These are phyloP conservation scores for Lerista edwardsae DNA, from an alignment of 2,797 vertebrate genomes.

Conservation along the genomic window DNA sequence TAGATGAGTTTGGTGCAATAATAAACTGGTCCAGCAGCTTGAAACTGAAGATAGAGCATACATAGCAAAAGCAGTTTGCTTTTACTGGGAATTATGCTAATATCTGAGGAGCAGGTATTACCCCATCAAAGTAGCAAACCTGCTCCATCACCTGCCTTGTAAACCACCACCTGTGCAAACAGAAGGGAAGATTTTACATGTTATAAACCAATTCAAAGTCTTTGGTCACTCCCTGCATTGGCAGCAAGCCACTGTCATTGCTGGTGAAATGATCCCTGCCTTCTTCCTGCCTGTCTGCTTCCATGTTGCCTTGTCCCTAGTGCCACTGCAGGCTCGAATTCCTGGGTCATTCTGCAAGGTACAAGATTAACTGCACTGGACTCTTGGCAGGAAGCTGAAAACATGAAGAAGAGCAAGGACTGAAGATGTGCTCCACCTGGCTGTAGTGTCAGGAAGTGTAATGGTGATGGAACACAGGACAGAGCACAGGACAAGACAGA, in stretches of 20 bases:
- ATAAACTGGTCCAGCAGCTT: conserved; percentile 18
- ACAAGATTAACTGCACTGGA: no score
- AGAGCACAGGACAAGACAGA: not conserved
- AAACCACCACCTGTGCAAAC: not conserved
- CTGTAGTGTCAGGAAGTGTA: not conserved
- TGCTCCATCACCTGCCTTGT: fast-evolving
- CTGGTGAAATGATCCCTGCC: not conserved
- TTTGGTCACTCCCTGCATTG: not conserved
- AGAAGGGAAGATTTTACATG: not conserved
- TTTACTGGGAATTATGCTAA: conserved; percentile 12
- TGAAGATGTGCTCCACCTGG: no score
- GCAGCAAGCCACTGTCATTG: not conserved
- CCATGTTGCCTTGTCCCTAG: not conserved
- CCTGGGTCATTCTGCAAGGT: no score
- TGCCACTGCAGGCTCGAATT: not conserved
- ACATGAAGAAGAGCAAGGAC: not conserved
- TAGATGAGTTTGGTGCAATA: conserved; percentile 33
- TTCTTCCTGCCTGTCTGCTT: not conserved
- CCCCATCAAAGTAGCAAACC: not conserved
- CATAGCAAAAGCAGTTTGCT: not conserved
- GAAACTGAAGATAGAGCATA: conserved; percentile 22
- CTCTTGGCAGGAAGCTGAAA: not conserved
- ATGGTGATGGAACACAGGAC: not conserved
- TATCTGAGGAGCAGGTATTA: not conserved
- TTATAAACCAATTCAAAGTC: not conserved